phyloP scores from a whole-genome alignment of 2,113 vertebrate species.

The Scopus umbretta region DNA sequence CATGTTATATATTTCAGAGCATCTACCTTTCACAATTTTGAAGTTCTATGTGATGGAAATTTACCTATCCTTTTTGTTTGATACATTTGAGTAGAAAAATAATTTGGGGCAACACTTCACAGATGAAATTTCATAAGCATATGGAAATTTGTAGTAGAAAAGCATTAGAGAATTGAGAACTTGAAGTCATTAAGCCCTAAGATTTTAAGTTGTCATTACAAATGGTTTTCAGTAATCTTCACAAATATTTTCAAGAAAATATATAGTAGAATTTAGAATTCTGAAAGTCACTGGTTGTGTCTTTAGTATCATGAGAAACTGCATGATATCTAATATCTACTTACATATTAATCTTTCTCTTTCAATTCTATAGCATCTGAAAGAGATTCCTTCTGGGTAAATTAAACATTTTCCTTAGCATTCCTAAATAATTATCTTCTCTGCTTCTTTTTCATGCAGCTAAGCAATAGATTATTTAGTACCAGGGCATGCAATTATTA shows the following conservation, averaged over 20 bases:
- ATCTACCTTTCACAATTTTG: not conserved
- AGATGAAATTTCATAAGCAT: not conserved
- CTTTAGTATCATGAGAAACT: not conserved
- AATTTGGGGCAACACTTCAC: fast-evolving
- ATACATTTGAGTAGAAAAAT: not conserved
- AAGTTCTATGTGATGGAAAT: not conserved
- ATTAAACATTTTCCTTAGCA: not conserved
- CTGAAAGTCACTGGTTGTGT: not conserved
- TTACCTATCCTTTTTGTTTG: not conserved
- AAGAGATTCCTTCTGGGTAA: not conserved
- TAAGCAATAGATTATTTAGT: not conserved
- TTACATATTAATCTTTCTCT: not conserved
- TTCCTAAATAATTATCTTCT: not conserved
- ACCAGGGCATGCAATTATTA: not conserved
- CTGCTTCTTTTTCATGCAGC: not conserved
- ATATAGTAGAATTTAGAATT: not conserved
- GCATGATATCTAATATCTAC: not conserved
- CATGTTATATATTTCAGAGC: not conserved
- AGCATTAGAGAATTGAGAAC: fast-evolving
- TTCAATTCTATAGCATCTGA: not conserved
- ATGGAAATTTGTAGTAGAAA: not conserved
- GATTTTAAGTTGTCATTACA: not conserved
- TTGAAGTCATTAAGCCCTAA: not conserved
- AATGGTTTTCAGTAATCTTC: not conserved
- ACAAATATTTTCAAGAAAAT: not conserved